Conservation (phyloP, 2,888 invertebrate species). For the Ernsta delagoae region DNA sequence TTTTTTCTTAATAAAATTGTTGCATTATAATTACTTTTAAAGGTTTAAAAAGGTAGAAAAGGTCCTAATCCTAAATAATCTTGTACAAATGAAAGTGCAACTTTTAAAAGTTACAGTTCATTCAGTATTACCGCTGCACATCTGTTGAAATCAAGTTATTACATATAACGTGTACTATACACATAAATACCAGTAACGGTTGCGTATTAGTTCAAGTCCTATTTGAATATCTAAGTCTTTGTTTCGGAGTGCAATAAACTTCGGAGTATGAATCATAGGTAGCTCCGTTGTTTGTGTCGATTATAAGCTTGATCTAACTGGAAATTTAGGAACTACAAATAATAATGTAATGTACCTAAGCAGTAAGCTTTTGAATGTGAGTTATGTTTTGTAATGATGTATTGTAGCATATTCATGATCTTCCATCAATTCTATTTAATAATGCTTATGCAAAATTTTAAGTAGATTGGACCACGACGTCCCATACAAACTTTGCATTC, state of each 20-base stretch:
- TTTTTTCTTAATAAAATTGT: too few species aligned
- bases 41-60: too few species aligned
- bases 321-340: not conserved
- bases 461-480: too few species aligned
- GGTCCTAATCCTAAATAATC: too few species aligned
- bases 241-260: constrained; percentile 69
- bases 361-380: not conserved
- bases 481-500: too few species aligned
- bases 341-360: not conserved
- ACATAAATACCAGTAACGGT: not conserved
- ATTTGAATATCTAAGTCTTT: not conserved
- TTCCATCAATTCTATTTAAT: too few species aligned
- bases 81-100: too few species aligned
- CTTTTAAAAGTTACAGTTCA: too few species aligned
- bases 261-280: constrained; percentile 59
- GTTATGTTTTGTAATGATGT: not conserved
- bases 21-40: too few species aligned
- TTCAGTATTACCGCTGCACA: too few species aligned
- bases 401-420: not conserved
- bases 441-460: too few species aligned
- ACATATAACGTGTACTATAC: not conserved
- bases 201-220: not conserved
- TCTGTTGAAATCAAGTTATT: too few species aligned
- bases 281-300: constrained; percentile 23
- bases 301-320: constrained; percentile 6